Evolutionary conservation across 2,888 invertebrate species (phyloP).

Genomic region (Ormyrus pomaceus): DNA sequence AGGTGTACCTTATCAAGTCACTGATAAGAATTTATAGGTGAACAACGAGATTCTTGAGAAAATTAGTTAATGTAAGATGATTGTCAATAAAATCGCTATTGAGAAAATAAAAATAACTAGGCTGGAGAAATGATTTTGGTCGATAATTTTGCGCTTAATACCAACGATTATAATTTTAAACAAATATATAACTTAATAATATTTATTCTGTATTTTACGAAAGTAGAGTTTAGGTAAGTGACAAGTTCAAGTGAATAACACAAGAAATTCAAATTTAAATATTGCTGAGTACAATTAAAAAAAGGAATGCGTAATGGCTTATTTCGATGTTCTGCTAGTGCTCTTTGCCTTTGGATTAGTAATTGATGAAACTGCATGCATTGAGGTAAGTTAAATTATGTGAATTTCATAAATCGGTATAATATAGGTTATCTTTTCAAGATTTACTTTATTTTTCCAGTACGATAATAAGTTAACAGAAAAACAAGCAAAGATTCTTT

Average conservation of each 20-base stretch:
- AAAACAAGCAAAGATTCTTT: background rate
- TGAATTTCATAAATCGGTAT: too few relatives aligned
- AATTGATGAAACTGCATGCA: background rate
- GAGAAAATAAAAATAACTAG: too few relatives aligned
- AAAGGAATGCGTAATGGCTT: slow-evolving; percentile 1
- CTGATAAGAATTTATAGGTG: too few relatives aligned
- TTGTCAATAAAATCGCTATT: too few relatives aligned
- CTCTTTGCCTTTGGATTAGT: background rate
- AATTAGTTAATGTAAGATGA: too few relatives aligned
- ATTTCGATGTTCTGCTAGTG: background rate
- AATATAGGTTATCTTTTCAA: too few relatives aligned
- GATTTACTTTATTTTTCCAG: slow-evolving; percentile 8
- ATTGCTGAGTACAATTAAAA: background rate
- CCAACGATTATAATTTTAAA: too few relatives aligned
- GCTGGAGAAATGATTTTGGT: too few relatives aligned
- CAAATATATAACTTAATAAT: too few relatives aligned
- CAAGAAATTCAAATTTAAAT: background rate
- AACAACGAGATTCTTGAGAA: too few relatives aligned
- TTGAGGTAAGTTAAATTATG: background rate
- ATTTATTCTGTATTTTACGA: background rate
- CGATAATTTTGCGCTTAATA: too few relatives aligned
- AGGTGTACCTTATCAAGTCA: too few relatives aligned
- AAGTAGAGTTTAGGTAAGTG: slow-evolving; percentile 8
- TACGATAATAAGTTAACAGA: background rate
- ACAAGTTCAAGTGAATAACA: background rate